phyloP scores from a whole-genome alignment of 2,888 invertebrate species.

The Ormyrus nitidulus region DNA sequence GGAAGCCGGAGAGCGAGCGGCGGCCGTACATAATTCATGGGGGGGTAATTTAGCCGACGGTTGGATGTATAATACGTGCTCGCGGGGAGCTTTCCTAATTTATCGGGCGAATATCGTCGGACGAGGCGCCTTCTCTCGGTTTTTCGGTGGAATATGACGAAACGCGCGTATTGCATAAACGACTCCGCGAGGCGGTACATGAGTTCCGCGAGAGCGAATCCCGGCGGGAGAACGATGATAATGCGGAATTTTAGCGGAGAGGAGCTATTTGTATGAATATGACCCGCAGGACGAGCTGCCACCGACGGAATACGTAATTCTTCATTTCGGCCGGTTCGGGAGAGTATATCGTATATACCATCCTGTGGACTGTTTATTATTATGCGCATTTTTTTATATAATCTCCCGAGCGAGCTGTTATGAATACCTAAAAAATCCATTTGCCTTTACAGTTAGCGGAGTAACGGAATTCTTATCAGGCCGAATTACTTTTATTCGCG shows the following conservation, averaged over 20 bases:
- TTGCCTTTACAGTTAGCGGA: conserved; percentile 50
- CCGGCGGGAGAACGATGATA: background rate
- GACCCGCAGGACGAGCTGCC: background rate
- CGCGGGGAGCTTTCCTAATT: conserved; percentile 10
- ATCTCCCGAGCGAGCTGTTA: conserved; percentile 32
- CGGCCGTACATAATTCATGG: conserved; percentile 48
- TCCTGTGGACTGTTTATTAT: conserved; percentile 33
- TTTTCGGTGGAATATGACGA: too few species aligned
- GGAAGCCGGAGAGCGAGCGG: conserved; percentile 14
- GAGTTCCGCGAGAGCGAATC: too few species aligned
- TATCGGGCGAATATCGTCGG: conserved; percentile 17
- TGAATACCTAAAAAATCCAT: conserved; percentile 56
- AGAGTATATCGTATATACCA: background rate
- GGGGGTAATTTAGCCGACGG: conserved; percentile 35
- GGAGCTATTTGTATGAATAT: background rate
- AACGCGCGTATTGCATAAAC: too few species aligned
- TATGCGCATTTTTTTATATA: conserved; percentile 41
- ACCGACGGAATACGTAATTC: conserved; percentile 31
- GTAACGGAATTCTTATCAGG: conserved; percentile 54
- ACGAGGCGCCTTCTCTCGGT: background rate
- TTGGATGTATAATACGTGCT: too few species aligned
- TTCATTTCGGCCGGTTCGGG: background rate
- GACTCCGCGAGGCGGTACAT: too few species aligned
- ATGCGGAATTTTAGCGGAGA: background rate
- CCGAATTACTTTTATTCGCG: conserved; percentile 50